Evolutionary conservation across 2,888 invertebrate species (phyloP).

Genomic region (Mythimna loreyi): DNA sequence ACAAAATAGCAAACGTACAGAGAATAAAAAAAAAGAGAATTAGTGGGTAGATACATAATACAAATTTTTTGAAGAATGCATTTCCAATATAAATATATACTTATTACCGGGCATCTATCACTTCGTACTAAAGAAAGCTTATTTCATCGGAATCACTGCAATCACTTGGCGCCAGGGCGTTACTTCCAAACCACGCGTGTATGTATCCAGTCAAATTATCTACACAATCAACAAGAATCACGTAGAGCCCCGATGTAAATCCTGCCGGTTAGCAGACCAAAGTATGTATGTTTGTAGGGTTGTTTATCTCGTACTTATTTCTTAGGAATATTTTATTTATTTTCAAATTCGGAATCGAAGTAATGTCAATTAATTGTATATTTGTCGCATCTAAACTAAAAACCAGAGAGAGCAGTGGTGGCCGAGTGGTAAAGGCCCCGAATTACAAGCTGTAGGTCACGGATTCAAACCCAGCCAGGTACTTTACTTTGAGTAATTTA

Average conservation of each 20-base stretch:
- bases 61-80: neutral
- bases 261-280: slow-evolving; percentile 44
- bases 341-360: neutral
- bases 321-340: slow-evolving; percentile 4
- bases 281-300: slow-evolving; percentile 41
- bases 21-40: no score
- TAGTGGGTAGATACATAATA: no score
- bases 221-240: slow-evolving; percentile 65
- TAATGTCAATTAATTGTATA: no score
- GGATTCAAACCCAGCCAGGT: no score
- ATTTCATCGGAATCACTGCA: slow-evolving; percentile 46
- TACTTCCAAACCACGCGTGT: slow-evolving; percentile 45
- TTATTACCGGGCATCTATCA: neutral
- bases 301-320: slow-evolving; percentile 14
- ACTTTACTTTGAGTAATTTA: no score
- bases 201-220: slow-evolving; percentile 61
- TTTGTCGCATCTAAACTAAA: no score
- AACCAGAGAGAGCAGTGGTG: no score
- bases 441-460: no score
- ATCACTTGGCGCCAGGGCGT: slow-evolving; percentile 60
- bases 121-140: slow-evolving; percentile 15
- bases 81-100: neutral
- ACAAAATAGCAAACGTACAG: no score
- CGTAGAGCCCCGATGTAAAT: slow-evolving; percentile 62
- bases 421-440: no score